Base-by-base conservation (phyloP, 2,797 vertebrate species). In the Champsocephalus gunnari region DNA sequence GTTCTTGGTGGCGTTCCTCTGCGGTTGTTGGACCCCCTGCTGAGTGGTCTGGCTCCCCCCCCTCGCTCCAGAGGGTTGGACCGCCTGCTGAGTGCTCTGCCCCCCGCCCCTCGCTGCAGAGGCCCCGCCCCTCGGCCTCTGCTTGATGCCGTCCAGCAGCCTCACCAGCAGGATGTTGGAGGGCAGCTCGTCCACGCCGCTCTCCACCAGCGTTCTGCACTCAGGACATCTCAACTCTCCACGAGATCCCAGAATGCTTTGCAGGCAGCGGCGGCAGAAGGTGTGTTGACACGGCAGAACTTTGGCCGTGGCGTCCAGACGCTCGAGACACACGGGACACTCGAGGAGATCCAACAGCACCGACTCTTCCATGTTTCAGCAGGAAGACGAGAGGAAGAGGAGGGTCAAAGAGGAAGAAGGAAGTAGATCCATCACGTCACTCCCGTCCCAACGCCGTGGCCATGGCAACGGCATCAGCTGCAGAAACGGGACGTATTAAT, bases 201-300 rank as follows among this genome's bases (percentile, higher is more conserved):
- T 97, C 88, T 97, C 97, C 81, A 99, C 98, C 24, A 99, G 90
- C 24, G 97, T 99, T 83, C 98, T 95, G 89, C 98, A 99, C 92
- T 99, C 98, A 0, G 98, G 98, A 88, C 98, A 99, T 21, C 98
- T 95, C 81, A 99, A 94, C 90, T 99, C 98, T 0, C 96, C 97
- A 0, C 98, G 95, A 4, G 98, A 99, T 65, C 96, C 97, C 16
- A 99, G 92, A 16, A 99, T 99, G 68, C 98, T 96, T 82, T 97
- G 95, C 79, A 99, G 95, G 83, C 98, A 99, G 9, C 98, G 95
- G 13, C 99, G 97, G 89, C 98, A 99, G 87, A 99, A 99, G 0
- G 98, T 99, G 91, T 99, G 98, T 73, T 99, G 98, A 93, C 98
- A 99, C 45, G 98, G 98, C 74, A 99, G 93, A 66, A 99, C 98